Conservation (phyloP, 2,113 vertebrate genomes). For the Chloroceryle aenea region DNA sequence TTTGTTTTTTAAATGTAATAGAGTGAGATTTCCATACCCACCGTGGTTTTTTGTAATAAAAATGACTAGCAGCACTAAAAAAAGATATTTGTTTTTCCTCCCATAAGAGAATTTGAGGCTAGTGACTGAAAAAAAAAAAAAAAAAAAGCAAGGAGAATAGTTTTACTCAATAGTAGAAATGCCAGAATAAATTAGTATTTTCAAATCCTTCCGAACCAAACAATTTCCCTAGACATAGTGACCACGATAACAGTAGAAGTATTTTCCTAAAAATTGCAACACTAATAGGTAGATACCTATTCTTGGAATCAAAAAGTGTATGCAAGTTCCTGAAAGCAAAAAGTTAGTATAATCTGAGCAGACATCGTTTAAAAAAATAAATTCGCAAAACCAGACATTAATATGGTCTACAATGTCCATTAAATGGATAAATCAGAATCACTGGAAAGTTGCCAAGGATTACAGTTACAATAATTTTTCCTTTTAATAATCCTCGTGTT, state of each 20-base stretch:
- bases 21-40: slow-evolving; percentile 21
- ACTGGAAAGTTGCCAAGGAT: slow-evolving; percentile 58
- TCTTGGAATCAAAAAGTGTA: slow-evolving; percentile 50
- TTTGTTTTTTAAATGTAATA: not conserved
- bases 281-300: slow-evolving; percentile 58
- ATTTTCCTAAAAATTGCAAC: slow-evolving; percentile 55
- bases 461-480: slow-evolving; percentile 41
- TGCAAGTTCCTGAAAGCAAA: slow-evolving; percentile 54
- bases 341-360: slow-evolving; percentile 66
- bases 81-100: slow-evolving; percentile 29
- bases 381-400: slow-evolving; percentile 59
- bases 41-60: slow-evolving; percentile 45
- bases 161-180: slow-evolving; percentile 47
- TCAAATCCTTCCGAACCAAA: slow-evolving; percentile 59
- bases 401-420: slow-evolving; percentile 51
- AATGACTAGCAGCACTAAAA: slow-evolving; percentile 37
- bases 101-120: slow-evolving; percentile 44
- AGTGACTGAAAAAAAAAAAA: slow-evolving; percentile 17
- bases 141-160: slow-evolving; percentile 29
- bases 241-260: slow-evolving; percentile 40
- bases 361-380: slow-evolving; percentile 59
- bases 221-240: slow-evolving; percentile 54
- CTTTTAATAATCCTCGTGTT: slow-evolving; percentile 60
- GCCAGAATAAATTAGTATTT: slow-evolving; percentile 66
- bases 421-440: slow-evolving; percentile 63